A percentile compares a stretch with the other conserved stretches of the same genome.
phyloP scores from a whole-genome alignment of 2,888 invertebrate genomes.

The Mesorhabditis spiculigera region DNA sequence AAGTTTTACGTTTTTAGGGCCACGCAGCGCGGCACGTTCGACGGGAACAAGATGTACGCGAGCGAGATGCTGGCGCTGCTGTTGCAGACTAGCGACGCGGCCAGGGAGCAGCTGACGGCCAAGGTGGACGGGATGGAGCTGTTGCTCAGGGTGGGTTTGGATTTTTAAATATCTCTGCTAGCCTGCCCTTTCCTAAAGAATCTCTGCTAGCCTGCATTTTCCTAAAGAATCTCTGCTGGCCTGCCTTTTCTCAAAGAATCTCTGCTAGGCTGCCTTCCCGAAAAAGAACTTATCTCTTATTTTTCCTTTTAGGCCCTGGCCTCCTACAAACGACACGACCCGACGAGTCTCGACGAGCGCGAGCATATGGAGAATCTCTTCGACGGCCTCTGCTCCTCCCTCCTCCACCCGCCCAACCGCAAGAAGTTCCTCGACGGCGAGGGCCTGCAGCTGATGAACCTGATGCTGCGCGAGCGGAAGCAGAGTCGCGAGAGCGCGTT shows the following conservation, averaged over 20 bases:
- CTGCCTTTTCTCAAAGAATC: too few relatives aligned
- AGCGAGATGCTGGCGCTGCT: conserved; percentile 93
- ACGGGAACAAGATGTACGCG: conserved; percentile 68
- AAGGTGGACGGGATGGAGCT: conserved; percentile 88
- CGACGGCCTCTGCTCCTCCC: conserved; percentile 85
- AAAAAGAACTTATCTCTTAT: too few relatives aligned
- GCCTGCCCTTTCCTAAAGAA: too few relatives aligned
- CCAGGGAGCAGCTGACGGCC: conserved; percentile 43
- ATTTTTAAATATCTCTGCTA: too few relatives aligned
- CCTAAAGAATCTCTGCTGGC: too few relatives aligned
- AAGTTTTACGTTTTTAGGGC: neutral
- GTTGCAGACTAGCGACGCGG: conserved; percentile 79
- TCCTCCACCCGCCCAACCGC: conserved; percentile 82
- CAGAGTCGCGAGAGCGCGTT: conserved; percentile 90
- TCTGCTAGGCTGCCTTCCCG: too few relatives aligned
- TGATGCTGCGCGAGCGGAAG: conserved; percentile 96
- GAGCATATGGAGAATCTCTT: conserved; percentile 99
- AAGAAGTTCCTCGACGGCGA: conserved; percentile 87
- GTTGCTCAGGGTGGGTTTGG: conserved; percentile 84
- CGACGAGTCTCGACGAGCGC: conserved; percentile 74
- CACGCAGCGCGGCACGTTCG: conserved; percentile 27
- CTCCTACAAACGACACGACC: conserved; percentile 53
- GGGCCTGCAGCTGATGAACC: conserved; percentile 96
- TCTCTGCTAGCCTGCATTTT: too few relatives aligned
- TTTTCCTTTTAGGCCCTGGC: conserved; percentile 46